Evolutionary conservation across 2,113 vertebrate species (phyloP), one percentile per base, ranked within the genome.

Genomic region (Bubo blakistoni): DNA sequence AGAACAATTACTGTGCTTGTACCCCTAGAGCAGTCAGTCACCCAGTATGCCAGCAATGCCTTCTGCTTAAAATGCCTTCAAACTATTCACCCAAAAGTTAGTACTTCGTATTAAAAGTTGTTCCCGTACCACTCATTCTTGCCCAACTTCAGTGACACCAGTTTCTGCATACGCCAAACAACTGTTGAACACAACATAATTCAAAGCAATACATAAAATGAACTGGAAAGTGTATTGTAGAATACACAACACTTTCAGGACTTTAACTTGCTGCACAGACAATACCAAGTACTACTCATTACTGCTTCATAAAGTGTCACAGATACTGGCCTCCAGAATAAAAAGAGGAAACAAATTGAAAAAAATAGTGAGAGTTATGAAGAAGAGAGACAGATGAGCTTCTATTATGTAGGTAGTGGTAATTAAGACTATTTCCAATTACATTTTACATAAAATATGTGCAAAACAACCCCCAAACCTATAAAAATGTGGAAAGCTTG

Each of bases 1-100:
- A 86, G 49, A 30, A 55, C 63, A 32, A 36, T 7, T 32, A 29
- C 19, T 76, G 16, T 26, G 20, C 57, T 84, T 3, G 0, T 34
- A 72, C 13, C 11, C 29, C 32, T 51, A 57, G 11, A 65, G 34
- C 24, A 36, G 46, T 36, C 46, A 70, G 34, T 51, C n/a, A 62
- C 8, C 19, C 1, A 0, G 29, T 13, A 25, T 10, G 30, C 7
- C 7, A 4, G 19, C 40, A 88, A 20, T 24, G 25, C 9, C 40
- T 79, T 85, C 57, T 87, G 26, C 69, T 65, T 27, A 49, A 34
- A 22, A n/a, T 1, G 4, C 11, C 26, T 71, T 74, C 38, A 61
- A 7, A 6, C 34, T 74, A 18, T 62, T 74, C 22, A 84, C 29
- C 36, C 1, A 3, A 20, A 74, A 58, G 26, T 38, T 54, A 54